Evolutionary conservation across 2,797 vertebrate genomes (phyloP).

Genomic region (Gymnothorax reevesii): DNA sequence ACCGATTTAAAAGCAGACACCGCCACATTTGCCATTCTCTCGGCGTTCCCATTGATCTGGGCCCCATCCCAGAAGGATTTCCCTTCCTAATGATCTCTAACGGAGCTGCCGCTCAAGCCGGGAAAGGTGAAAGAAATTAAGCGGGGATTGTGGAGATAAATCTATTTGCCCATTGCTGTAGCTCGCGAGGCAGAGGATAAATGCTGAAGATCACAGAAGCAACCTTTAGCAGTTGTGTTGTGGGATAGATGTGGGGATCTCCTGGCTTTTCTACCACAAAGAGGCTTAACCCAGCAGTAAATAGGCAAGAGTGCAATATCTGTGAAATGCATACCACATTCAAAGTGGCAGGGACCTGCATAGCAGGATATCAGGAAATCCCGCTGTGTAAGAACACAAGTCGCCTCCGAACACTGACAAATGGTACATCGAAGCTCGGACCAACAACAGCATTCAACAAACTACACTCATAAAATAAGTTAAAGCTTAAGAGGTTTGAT

Average conservation of each 20-base stretch:
- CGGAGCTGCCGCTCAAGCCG: conserved; percentile 38
- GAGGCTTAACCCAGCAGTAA: conserved; percentile 17
- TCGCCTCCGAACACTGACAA: neutral
- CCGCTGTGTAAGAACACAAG: neutral
- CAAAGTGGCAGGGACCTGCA: conserved; percentile 23
- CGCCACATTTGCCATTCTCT: conserved; percentile 40
- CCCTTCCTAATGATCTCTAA: conserved; percentile 54
- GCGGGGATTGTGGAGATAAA: conserved; percentile 50
- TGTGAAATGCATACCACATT: conserved; percentile 36
- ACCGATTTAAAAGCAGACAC: conserved; percentile 31
- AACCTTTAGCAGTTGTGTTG: conserved; percentile 28
- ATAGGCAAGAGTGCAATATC: neutral
- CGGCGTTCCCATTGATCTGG: conserved; percentile 54
- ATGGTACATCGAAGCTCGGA: neutral
- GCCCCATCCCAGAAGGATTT: conserved; percentile 47
- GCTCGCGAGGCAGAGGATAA: conserved; percentile 30
- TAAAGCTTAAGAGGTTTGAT: too few relatives aligned
- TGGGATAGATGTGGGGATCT: neutral
- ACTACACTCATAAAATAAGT: too few relatives aligned
- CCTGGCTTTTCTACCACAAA: neutral
- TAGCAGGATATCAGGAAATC: neutral
- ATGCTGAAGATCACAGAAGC: conserved; percentile 21
- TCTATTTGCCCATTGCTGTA: conserved; percentile 47
- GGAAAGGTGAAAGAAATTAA: conserved; percentile 49
- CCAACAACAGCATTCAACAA: too few relatives aligned